Percentiles rank a stretch among this genome's conserved stretches.
Conservation (phyloP, 2,797 vertebrate species). For the Crypturellus tataupa region DNA sequence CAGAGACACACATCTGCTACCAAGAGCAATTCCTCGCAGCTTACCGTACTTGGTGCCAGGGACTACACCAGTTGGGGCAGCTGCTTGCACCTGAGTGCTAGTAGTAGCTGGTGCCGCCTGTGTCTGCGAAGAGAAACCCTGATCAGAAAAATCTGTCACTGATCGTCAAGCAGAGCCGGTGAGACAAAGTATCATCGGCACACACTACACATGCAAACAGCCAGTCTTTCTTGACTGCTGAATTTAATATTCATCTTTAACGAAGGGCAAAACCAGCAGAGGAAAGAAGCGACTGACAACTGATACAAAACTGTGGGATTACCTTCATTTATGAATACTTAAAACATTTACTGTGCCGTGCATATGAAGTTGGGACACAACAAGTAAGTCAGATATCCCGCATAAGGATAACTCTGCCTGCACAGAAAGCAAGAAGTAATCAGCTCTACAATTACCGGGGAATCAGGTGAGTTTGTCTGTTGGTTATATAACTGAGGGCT, state of each 20-base stretch:
- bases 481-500: conserved; percentile 92
- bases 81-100: conserved; percentile 77
- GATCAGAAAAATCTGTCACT: not conserved
- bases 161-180: fast-evolving
- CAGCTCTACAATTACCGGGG: conserved; percentile 77
- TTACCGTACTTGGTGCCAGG: conserved; percentile 86
- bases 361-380: not conserved
- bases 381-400: not conserved
- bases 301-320: not conserved
- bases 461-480: conserved; percentile 84
- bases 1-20: not conserved
- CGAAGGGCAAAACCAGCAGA: not conserved
- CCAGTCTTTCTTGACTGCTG: not conserved
- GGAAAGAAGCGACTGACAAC: not conserved
- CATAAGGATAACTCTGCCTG: not conserved
- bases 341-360: not conserved
- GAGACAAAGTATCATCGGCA: not conserved
- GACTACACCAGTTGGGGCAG: conserved; percentile 80
- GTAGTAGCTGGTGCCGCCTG: conserved; percentile 81
- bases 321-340: not conserved
- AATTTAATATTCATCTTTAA: not conserved
- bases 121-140: conserved; percentile 73
- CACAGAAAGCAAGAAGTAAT: not conserved
- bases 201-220: fast-evolving
- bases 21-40: not conserved